phyloP scores from a whole-genome alignment of 2,113 vertebrate genomes.

The Mellivora capensis region DNA sequence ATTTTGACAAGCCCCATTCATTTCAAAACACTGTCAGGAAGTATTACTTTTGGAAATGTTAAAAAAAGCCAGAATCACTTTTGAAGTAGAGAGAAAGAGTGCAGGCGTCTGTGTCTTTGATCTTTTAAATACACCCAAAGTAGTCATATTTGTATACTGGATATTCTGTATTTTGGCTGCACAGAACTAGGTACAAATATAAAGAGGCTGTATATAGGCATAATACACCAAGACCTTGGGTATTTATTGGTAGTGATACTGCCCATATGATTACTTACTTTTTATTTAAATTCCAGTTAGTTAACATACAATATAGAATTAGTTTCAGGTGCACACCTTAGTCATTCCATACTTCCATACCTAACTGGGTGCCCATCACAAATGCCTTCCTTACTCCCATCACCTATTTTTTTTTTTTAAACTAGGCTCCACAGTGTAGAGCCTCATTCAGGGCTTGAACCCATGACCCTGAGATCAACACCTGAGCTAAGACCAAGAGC shows the following conservation, averaged over 20 bases:
- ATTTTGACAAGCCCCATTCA: constrained; percentile 53
- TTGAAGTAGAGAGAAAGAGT: neutral
- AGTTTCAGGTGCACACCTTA: neutral
- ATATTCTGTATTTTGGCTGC: fast-evolving
- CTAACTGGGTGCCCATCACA: neutral
- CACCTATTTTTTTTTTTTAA: neutral
- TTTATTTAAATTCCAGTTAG: neutral
- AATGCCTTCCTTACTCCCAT: neutral
- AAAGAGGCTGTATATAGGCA: neutral
- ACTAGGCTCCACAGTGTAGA: too few relatives aligned
- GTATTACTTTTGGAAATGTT: constrained; percentile 13
- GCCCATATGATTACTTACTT: neutral
- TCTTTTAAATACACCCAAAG: neutral
- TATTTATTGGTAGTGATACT: neutral
- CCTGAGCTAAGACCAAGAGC: neutral
- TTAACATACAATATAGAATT: neutral
- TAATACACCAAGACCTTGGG: neutral
- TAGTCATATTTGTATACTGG: constrained; percentile 8
- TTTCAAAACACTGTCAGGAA: constrained; percentile 61
- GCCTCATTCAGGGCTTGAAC: neutral
- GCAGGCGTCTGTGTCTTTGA: neutral
- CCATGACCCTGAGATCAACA: neutral
- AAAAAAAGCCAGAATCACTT: constrained; percentile 12
- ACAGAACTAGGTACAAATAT: neutral
- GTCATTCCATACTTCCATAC: neutral